Evolutionary conservation across 1,140 invertebrate genomes (phyloP).

Genomic region (Drosophila ohnishii): DNA sequence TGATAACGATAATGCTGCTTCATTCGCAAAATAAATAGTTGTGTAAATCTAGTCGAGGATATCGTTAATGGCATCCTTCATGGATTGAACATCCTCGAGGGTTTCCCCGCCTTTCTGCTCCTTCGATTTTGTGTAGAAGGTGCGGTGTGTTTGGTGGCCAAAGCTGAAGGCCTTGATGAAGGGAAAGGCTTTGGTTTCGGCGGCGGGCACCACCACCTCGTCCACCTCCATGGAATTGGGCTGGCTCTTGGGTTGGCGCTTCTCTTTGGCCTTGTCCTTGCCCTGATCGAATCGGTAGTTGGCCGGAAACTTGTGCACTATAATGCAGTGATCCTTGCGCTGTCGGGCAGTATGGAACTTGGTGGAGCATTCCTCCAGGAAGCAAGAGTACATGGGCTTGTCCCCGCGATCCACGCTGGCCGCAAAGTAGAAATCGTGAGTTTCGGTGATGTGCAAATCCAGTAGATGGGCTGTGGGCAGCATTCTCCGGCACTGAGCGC

Average conservation of each 20-base stretch:
- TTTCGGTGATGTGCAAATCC: constrained; percentile 88
- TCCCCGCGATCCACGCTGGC: constrained; percentile 84
- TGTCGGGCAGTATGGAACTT: constrained; percentile 85
- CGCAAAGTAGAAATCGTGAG: constrained; percentile 88
- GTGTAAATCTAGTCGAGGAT: constrained; percentile 50
- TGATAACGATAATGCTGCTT: constrained; percentile 47
- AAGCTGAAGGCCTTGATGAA: constrained; percentile 52
- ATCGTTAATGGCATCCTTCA: constrained; percentile 63
- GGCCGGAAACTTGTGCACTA: constrained; percentile 86
- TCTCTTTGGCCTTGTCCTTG: constrained; percentile 30
- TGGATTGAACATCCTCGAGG: constrained; percentile 41
- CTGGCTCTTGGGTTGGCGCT: constrained; percentile 9
- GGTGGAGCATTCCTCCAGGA: constrained; percentile 86
- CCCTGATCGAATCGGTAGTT: constrained; percentile 85
- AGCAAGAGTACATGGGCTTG: constrained; percentile 87
- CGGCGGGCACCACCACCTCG: not conserved
- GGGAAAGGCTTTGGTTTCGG: not conserved
- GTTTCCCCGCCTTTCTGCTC: constrained; percentile 16
- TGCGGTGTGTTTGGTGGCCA: constrained; percentile 44
- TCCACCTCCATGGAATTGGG: constrained; percentile 55
- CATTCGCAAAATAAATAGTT: constrained; percentile 67
- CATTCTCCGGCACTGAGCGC: constrained; percentile 84
- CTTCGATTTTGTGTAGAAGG: constrained; percentile 39
- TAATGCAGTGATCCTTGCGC: constrained; percentile 86
- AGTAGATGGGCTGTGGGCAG: constrained; percentile 87